Percentiles rank a stretch among this genome's conserved stretches.
These are phyloP conservation scores for Andricus curvator DNA, from an alignment of 2,888 invertebrate genomes.

Conservation along the genomic window DNA sequence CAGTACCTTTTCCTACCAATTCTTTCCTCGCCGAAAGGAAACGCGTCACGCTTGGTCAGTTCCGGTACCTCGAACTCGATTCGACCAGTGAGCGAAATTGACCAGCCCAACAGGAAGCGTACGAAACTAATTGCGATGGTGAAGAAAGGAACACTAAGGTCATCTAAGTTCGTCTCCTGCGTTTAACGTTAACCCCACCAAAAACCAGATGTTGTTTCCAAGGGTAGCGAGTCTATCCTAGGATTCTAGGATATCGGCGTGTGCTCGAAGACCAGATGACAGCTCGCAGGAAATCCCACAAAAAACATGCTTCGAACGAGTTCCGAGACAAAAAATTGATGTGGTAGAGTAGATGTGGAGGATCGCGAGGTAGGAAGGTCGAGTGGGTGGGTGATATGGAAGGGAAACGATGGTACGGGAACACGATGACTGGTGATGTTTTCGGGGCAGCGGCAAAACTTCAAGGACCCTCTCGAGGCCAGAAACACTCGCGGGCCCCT, in stretches of 20 bases:
- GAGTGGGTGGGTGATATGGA: constrained; percentile 40
- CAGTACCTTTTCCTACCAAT: constrained; percentile 10
- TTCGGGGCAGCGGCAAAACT: constrained; percentile 72
- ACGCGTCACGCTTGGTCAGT: constrained; percentile 4
- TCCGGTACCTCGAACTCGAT: constrained; percentile 1
- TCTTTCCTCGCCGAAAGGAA: constrained; percentile 12
- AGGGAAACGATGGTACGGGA: constrained; percentile 38
- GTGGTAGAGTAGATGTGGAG: constrained; percentile 40
- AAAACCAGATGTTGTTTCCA: constrained; percentile 16
- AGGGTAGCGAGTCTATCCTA: neutral
- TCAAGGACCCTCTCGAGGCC: constrained; percentile 75
- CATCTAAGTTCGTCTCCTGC: constrained; percentile 4
- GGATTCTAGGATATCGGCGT: constrained; percentile 14
- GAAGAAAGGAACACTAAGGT: neutral
- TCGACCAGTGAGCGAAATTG: neutral
- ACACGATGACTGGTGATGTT: constrained; percentile 60
- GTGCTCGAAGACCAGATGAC: constrained; percentile 55
- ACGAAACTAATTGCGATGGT: constrained; percentile 2
- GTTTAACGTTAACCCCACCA: constrained; percentile 2
- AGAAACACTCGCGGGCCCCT: constrained; percentile 78
- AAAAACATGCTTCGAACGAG: constrained; percentile 48
- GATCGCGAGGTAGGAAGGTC: constrained; percentile 32
- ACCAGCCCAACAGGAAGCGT: constrained; percentile 14
- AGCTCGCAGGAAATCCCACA: constrained; percentile 45
- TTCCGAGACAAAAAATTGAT: constrained; percentile 39